A percentile compares a stretch with the other conserved stretches of the same genome.
phyloP scores from a whole-genome alignment of 2,113 vertebrate species.

The Tauraco erythrolophus region DNA sequence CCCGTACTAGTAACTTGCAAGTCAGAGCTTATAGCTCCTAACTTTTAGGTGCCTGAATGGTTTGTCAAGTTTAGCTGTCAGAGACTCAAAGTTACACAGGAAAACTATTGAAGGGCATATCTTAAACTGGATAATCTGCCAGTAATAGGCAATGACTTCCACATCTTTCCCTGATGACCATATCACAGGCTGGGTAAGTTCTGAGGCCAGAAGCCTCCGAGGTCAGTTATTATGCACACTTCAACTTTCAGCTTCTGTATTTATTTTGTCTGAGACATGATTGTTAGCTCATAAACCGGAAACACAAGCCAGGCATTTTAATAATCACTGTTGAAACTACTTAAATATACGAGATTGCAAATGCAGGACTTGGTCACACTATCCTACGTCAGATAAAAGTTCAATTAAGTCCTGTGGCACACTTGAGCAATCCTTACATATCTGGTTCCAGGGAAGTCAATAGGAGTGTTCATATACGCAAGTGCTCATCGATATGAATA shows the following conservation, averaged over 20 bases:
- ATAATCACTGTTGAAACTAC: conserved; percentile 29
- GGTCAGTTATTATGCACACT: background rate
- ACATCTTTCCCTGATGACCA: background rate
- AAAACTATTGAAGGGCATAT: background rate
- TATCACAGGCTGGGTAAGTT: background rate
- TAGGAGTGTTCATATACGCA: background rate
- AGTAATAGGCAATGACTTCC: background rate
- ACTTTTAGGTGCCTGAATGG: background rate
- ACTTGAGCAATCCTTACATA: conserved; percentile 26
- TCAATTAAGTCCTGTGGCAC: conserved; percentile 44
- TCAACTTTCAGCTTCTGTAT: conserved; percentile 47
- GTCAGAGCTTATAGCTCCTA: background rate
- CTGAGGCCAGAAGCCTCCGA: background rate
- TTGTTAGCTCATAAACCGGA: conserved; percentile 54
- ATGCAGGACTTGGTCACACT: conserved; percentile 13
- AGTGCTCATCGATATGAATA: background rate
- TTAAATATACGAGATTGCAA: conserved; percentile 40
- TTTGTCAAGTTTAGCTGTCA: background rate
- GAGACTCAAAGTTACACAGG: background rate
- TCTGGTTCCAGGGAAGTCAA: background rate
- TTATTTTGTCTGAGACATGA: conserved; percentile 18
- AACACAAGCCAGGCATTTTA: conserved; percentile 52
- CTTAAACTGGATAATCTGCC: background rate
- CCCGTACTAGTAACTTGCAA: background rate
- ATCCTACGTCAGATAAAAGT: conserved; percentile 58